Base-by-base conservation (phyloP, 2,797 vertebrate genomes). In the Caiman crocodilus region DNA sequence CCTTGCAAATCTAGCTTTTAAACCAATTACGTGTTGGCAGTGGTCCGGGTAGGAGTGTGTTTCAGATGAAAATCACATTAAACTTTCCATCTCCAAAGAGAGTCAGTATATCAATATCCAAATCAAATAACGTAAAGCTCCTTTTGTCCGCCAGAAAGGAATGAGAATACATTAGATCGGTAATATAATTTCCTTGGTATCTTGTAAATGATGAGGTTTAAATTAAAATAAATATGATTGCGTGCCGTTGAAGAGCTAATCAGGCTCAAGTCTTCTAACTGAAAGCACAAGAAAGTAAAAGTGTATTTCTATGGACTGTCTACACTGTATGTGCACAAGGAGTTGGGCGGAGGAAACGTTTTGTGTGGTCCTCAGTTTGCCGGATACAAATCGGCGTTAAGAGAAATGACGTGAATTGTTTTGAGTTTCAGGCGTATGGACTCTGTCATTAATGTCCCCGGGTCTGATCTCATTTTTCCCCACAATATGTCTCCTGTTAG, bases 61-160 rank as follows among this genome's bases (percentile, higher is more conserved):
- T 94, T 95, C 84, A 78, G 90, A 94, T 86, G 85, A 84, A 93
- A 96, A 95, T 92, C 28, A 78, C 81, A 94, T 97, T 97, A 95
- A 82, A 87, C 69, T 94, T 94, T 90, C 82, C 18, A 3, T 92
- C 57, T 2, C 23, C 75, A 82, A 89, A 94, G 55, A 92, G 35
- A 79, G 76, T 59, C 17, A 73, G 80, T 95, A 59, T 90, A 96
- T 96, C 95, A 95, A 94, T 92, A 95, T 84, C 82, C 67, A 95
- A 96, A 96, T 95, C 94, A 91, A 95, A 96, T 95, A 92, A 93
- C 76, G 59, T 84, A 87, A 95, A 96, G 75, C 89, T 96, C 92
- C 58, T 55, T 94, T 91, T 90, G 74, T 94, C 79, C 92, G 57
- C 81, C 77, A 84, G 69, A 89, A 35, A 83, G 60, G 63, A 90